Conservation (phyloP, 1,140 invertebrate genomes). For the Brachionus calyciflorus region DNA sequence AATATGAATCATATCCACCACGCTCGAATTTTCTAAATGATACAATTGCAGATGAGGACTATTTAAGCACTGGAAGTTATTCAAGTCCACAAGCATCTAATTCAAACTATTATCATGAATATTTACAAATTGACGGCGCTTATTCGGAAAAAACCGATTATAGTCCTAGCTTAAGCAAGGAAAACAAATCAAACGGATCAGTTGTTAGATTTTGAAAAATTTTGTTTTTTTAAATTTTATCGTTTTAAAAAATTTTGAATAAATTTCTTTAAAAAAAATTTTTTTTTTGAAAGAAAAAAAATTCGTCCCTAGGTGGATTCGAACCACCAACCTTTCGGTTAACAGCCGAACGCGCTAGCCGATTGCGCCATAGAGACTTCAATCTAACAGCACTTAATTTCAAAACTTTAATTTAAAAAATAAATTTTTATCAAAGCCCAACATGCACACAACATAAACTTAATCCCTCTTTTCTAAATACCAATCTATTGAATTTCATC, state of each 20-base stretch:
- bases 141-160: neutral
- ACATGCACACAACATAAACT: too few relatives aligned
- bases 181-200: constrained; percentile 14
- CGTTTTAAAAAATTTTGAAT: neutral
- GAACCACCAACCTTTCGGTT: too few relatives aligned
- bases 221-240: neutral
- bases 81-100: neutral
- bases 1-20: neutral
- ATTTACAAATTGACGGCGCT: neutral
- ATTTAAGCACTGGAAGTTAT: neutral
- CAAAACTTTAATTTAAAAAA: too few relatives aligned
- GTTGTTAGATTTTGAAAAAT: constrained; percentile 21
- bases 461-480: too few relatives aligned
- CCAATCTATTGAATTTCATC: too few relatives aligned
- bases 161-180: neutral
- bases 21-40: neutral
- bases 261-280: neutral
- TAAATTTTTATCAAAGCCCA: too few relatives aligned
- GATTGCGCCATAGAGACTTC: too few relatives aligned
- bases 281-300: too few relatives aligned
- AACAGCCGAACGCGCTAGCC: too few relatives aligned
- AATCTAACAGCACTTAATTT: too few relatives aligned
- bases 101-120: constrained; percentile 40
- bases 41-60: neutral
- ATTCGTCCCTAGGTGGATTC: too few relatives aligned